A percentile compares a stretch with the other conserved stretches of the same genome.
These are phyloP conservation scores for Petroica traversi DNA, from an alignment of 2,113 vertebrate genomes.

Conservation along the genomic window DNA sequence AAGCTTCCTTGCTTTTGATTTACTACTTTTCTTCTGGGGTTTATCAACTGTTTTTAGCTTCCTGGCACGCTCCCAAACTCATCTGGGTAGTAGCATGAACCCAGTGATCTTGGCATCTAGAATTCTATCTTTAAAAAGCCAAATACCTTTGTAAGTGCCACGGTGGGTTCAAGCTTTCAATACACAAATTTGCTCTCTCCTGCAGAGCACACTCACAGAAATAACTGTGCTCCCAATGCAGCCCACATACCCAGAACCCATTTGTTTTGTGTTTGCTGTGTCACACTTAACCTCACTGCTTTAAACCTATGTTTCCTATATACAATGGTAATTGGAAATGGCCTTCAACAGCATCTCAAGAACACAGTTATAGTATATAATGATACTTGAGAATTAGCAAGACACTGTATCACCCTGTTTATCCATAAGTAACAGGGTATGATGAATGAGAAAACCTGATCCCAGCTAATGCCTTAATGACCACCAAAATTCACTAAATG, in stretches of 20 bases:
- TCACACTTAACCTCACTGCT: neutral
- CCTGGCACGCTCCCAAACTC: constrained; percentile 62
- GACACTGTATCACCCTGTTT: neutral
- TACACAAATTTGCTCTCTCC: neutral
- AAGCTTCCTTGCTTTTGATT: constrained; percentile 34
- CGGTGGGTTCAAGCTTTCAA: constrained; percentile 11
- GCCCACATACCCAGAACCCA: neutral
- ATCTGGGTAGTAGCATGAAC: constrained; percentile 55
- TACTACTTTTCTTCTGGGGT: constrained; percentile 57
- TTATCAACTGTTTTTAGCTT: constrained; percentile 63
- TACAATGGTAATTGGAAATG: constrained; percentile 1
- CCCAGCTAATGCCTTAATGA: constrained; percentile 28
- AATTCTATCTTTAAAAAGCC: constrained; percentile 57
- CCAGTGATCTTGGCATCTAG: constrained; percentile 54
- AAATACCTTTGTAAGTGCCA: constrained; percentile 49
- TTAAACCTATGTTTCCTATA: neutral
- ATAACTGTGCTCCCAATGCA: neutral
- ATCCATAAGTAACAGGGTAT: neutral
- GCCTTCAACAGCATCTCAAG: neutral
- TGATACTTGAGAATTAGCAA: constrained; percentile 3
- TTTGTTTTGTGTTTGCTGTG: neutral
- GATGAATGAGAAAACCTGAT: constrained; percentile 37
- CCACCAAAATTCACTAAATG: constrained; percentile 38
- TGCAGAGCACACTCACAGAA: neutral
- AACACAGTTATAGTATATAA: constrained; percentile 8